Percentiles rank a stretch among this genome's conserved stretches.
Evolutionary conservation across 2,888 invertebrate genomes (phyloP).

Genomic region (Drosophila atripex): DNA sequence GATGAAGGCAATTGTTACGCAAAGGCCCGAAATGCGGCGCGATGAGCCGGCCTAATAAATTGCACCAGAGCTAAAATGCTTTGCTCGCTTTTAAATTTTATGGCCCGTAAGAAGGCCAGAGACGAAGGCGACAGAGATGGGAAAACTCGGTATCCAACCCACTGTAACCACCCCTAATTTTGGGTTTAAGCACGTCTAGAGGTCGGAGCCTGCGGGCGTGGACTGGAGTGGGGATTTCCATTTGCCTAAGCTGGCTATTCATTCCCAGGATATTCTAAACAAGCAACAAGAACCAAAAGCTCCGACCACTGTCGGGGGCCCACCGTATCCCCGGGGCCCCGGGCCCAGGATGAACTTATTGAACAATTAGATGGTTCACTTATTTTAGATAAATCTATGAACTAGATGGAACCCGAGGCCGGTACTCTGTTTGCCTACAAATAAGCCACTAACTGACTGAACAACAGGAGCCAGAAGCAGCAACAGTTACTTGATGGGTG

Average conservation of each 20-base stretch:
- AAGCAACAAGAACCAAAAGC: slow-evolving; percentile 65
- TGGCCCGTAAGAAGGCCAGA: slow-evolving; percentile 75
- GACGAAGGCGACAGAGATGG: slow-evolving; percentile 8
- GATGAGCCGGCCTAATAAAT: slow-evolving; percentile 74
- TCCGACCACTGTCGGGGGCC: slow-evolving; percentile 23
- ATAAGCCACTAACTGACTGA: slow-evolving; percentile 46
- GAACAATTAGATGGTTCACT: slow-evolving; percentile 76
- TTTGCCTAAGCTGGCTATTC: slow-evolving; percentile 75
- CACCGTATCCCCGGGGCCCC: slow-evolving; percentile 40
- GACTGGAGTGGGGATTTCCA: slow-evolving; percentile 46
- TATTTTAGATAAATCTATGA: slow-evolving; percentile 52
- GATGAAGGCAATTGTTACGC: slow-evolving; percentile 78
- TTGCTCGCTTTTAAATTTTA: slow-evolving; percentile 80
- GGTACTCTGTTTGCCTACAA: slow-evolving; percentile 37
- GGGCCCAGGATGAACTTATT: slow-evolving; percentile 56
- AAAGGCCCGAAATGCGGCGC: slow-evolving; percentile 58
- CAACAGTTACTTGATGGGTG: slow-evolving; percentile 35
- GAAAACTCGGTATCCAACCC: slow-evolving; percentile 11
- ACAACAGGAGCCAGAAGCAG: slow-evolving; percentile 18
- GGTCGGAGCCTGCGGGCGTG: slow-evolving; percentile 44
- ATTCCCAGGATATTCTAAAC: slow-evolving; percentile 76
- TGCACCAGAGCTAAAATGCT: slow-evolving; percentile 78
- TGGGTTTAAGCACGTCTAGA: slow-evolving; percentile 57
- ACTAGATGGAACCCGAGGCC: slow-evolving; percentile 42
- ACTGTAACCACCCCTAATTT: slow-evolving; percentile 69